Conservation (phyloP, 2,113 vertebrate genomes). For the Collichthys lucidus region DNA sequence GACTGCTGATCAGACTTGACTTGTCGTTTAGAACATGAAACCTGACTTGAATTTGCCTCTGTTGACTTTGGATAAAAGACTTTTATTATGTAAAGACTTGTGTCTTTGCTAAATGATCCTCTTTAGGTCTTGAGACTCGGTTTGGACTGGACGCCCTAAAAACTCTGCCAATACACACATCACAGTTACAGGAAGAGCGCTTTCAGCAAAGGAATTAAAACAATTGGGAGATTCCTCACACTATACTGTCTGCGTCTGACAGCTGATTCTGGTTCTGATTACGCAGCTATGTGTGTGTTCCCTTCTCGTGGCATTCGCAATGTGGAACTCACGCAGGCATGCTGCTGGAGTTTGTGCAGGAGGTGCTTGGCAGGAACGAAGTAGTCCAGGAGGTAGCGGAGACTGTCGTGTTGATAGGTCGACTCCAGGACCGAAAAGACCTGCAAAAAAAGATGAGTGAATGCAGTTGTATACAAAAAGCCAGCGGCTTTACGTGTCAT, state of each 20-base stretch:
- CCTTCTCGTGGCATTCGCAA: neutral
- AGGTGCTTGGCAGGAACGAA: constrained; percentile 94
- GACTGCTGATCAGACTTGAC: too few species aligned
- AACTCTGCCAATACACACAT: neutral
- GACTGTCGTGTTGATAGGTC: constrained; percentile 91
- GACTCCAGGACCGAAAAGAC: constrained; percentile 93
- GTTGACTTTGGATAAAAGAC: neutral
- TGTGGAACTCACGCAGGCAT: constrained; percentile 90
- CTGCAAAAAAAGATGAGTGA: constrained; percentile 56
- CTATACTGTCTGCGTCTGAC: neutral
- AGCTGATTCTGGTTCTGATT: constrained; percentile 56
- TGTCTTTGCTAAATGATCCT: too few species aligned
- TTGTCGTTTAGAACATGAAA: too few species aligned
- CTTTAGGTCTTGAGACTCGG: neutral
- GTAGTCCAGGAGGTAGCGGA: constrained; percentile 93
- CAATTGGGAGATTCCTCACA: constrained; percentile 27
- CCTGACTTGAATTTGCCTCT: too few species aligned
- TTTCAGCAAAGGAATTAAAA: neutral
- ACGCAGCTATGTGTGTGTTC: constrained; percentile 46
- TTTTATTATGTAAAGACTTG: neutral
- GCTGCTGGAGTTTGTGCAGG: constrained; percentile 91
- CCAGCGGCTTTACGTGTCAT: neutral
- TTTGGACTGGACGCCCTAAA: neutral
- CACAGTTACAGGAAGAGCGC: neutral
- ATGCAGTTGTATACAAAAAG: neutral